A percentile compares a stretch with the other conserved stretches of the same genome.
These are phyloP conservation scores for Spizaetus ornatus DNA, from an alignment of 2,113 vertebrate genomes.

Conservation along the genomic window DNA sequence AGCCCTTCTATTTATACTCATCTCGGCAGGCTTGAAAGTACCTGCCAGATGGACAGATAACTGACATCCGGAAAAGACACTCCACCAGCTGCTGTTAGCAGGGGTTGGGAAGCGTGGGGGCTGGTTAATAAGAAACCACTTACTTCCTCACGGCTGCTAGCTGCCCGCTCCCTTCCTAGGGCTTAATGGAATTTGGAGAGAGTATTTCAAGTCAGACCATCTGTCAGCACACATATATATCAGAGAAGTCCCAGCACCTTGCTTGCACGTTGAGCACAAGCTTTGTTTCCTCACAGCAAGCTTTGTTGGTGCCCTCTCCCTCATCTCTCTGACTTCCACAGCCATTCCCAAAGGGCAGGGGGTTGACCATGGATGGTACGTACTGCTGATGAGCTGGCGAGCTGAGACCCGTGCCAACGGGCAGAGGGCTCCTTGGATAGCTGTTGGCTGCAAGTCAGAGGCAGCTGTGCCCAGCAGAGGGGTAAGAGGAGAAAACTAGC, in stretches of 20 bases:
- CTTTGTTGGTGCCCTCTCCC: neutral
- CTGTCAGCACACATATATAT: constrained; percentile 10
- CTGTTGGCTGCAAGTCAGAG: neutral
- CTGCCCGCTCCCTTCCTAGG: neutral
- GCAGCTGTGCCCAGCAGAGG: neutral
- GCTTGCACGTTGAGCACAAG: neutral
- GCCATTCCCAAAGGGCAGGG: neutral
- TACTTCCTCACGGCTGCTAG: neutral
- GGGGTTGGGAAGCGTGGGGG: neutral
- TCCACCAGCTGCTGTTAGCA: constrained; percentile 42
- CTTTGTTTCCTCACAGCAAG: neutral
- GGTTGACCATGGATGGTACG: neutral
- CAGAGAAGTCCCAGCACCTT: neutral
- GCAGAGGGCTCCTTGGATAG: neutral
- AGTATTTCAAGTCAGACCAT: constrained; percentile 33
- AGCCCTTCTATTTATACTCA: constrained; percentile 1
- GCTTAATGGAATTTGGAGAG: constrained; percentile 44
- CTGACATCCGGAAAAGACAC: constrained; percentile 16
- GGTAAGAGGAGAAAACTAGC: neutral
- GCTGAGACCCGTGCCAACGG: accelerated
- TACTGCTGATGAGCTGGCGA: neutral
- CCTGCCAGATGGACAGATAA: constrained; percentile 56
- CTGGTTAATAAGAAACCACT: constrained; percentile 48
- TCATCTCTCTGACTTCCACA: neutral
- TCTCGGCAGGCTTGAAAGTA: constrained; percentile 13